These are phyloP conservation scores for Esox niger DNA, from an alignment of 2,113 vertebrate species.

Conservation along the genomic window DNA sequence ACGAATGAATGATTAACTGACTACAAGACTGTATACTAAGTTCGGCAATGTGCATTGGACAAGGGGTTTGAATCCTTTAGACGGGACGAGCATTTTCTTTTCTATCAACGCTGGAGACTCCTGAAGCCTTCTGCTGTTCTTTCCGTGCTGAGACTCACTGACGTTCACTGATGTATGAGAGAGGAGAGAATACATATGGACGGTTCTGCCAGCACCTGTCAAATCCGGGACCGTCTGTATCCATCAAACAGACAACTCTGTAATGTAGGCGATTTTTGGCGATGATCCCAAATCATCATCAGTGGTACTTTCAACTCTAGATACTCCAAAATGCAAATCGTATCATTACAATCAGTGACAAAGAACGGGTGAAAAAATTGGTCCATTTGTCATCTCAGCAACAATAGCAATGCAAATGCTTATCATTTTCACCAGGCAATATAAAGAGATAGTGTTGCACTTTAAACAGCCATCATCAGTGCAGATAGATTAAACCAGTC, in stretches of 20 bases:
- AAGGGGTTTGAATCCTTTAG: conserved; percentile 4
- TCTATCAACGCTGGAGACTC: neutral
- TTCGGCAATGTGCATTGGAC: conserved; percentile 23
- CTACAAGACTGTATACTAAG: conserved; percentile 21
- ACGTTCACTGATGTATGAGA: conserved; percentile 39
- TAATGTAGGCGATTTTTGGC: conserved; percentile 15
- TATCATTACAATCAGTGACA: neutral
- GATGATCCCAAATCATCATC: conserved; percentile 20
- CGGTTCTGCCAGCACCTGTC: conserved; percentile 42
- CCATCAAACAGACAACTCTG: conserved; percentile 32
- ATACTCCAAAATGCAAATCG: conserved; percentile 35
- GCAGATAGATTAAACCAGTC: conserved; percentile 5
- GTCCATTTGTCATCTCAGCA: conserved; percentile 50
- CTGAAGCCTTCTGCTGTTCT: conserved; percentile 12
- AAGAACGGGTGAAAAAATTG: neutral
- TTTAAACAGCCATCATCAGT: conserved; percentile 40
- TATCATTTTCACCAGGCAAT: conserved; percentile 25
- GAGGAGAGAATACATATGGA: conserved; percentile 25
- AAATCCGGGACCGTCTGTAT: conserved; percentile 31
- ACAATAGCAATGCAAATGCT: conserved; percentile 74
- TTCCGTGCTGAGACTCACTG: conserved; percentile 28
- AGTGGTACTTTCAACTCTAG: conserved; percentile 1
- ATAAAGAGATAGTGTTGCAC: conserved; percentile 11
- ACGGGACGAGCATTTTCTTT: neutral
- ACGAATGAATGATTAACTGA: conserved; percentile 5